Evolutionary conservation across 2,113 vertebrate species (phyloP).

Genomic region (Vicugna pacos): DNA sequence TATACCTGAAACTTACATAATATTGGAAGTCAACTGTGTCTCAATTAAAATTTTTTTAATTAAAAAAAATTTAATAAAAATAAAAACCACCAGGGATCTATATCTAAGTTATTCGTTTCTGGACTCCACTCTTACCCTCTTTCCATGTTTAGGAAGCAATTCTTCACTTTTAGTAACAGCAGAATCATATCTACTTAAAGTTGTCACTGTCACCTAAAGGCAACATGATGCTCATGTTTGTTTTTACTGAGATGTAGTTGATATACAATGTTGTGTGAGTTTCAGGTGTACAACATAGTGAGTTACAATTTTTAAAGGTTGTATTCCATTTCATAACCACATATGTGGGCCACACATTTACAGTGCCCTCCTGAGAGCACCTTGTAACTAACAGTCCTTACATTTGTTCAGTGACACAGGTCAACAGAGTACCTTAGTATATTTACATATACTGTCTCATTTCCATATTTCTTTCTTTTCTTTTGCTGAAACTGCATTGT

Average conservation of each 20-base stretch:
- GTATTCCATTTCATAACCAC: not conserved
- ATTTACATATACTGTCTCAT: not conserved
- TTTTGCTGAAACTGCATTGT: not conserved
- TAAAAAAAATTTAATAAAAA: not conserved
- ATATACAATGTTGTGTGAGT: too few species aligned
- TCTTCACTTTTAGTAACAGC: not conserved
- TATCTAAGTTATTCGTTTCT: not conserved
- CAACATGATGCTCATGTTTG: not conserved
- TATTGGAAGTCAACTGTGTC: not conserved
- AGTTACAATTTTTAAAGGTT: too few species aligned
- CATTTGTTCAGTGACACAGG: not conserved
- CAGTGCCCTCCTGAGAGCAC: not conserved
- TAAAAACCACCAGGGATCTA: not conserved
- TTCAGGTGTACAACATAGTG: too few species aligned
- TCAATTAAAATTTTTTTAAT: not conserved
- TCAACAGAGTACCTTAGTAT: not conserved
- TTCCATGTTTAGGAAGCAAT: constrained; percentile 19
- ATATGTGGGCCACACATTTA: not conserved
- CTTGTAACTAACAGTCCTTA: not conserved
- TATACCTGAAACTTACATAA: not conserved
- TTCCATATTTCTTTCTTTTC: not conserved
- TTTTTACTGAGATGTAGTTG: too few species aligned
- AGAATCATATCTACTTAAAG: not conserved
- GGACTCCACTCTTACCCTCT: not conserved
- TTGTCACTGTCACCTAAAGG: not conserved